Conservation (phyloP, 2,113 vertebrate species). For the Indicator maculatus region DNA sequence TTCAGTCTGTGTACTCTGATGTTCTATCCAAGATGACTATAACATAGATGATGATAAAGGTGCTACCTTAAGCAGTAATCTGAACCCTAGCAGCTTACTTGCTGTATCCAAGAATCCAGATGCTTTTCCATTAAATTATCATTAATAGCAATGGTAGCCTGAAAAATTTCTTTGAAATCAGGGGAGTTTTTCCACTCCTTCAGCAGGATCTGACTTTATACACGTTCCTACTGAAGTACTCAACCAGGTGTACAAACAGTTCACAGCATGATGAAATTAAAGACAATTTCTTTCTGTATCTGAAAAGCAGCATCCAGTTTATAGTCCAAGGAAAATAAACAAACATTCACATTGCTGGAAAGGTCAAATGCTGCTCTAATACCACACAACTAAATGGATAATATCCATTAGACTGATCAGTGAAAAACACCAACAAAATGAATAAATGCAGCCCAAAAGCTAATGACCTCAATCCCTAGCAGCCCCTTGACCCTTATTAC, state of each 20-base stretch:
- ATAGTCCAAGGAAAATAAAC: constrained; percentile 4
- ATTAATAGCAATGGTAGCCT: neutral
- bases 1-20: neutral
- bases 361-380: constrained; percentile 39
- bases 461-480: constrained; percentile 70
- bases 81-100: neutral
- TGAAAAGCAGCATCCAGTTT: neutral
- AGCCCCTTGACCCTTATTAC: constrained; percentile 78
- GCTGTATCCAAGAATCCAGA: neutral
- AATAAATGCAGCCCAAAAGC: constrained; percentile 73
- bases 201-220: neutral
- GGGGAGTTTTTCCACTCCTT: neutral
- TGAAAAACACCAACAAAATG: constrained; percentile 68
- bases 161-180: neutral
- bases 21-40: neutral
- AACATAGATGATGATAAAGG: neutral
- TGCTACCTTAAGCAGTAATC: neutral
- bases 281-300: neutral
- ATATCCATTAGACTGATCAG: constrained; percentile 37
- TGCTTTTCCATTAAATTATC: neutral
- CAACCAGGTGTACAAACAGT: neutral
- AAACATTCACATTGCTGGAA: neutral
- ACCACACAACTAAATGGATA: constrained; percentile 35
- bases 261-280: constrained; percentile 6
- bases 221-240: neutral